Base-by-base conservation (phyloP, 35 echinoderm and acorn worm genomes). In the Strongylocentrotus purpuratus region DNA sequence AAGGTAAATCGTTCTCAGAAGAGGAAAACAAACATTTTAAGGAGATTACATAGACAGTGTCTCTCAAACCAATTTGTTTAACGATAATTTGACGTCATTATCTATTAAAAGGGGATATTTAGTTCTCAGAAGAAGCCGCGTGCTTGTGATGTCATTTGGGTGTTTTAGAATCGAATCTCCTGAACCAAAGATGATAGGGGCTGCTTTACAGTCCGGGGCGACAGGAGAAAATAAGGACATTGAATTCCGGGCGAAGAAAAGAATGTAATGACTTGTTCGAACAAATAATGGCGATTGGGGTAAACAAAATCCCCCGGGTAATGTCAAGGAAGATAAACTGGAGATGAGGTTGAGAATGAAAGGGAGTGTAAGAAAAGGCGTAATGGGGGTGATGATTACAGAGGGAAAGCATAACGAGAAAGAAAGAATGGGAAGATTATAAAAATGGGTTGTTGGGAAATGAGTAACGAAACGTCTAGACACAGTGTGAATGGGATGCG, bases 21-120 rank as follows among this genome's bases (percentile, higher is more conserved):
- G 65, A n/a, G 65, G 65, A 78, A 1, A 28, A n/a, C 50, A 55
- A 55, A 55, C 50, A 55, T 55, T 10, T 55, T 78, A 78, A 78
- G 65, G 28, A n/a, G 65, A 78, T 78, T n/a, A 78, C 65, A 78
- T 7, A 78, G 65, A 78, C 65, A 14, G n/a, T 78, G 22, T n/a
- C 65, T 78, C 65, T 78, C 65, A 28, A 78, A 78, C 65, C 65
- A n/a, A 78, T 78, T n/a, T 78, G 65, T 78, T 78, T 78, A 78
- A n/a, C 65, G 65, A 78, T 70, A 70, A 70, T 70, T 70, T 70
- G 11, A 70, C 61, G 61, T 70, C 61, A 25, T 78, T 78, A 78
- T 78, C 65, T 78, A 78, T 8, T 22, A 78, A 78, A 78, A 78
- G 65, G 65, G 65, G n/a, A 22, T n/a, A 78, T 78, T n/a, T n/a